Percentiles rank a stretch among this genome's conserved stretches.
Evolutionary conservation across 1,140 invertebrate genomes (phyloP).

Genomic region (Formica exsecta): DNA sequence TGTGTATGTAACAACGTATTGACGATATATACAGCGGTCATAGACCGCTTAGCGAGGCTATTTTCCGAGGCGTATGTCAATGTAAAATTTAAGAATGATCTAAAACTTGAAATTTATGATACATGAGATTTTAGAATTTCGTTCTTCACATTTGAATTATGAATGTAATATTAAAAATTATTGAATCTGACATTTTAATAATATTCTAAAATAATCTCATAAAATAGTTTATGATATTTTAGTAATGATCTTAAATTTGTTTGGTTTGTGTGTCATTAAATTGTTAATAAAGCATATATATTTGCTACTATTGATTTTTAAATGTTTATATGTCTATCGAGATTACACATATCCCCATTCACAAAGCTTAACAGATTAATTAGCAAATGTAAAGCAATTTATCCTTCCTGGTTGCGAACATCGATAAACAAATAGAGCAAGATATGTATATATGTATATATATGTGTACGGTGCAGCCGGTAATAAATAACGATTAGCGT

Average conservation of each 20-base stretch:
- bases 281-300: background rate
- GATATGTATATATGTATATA: background rate
- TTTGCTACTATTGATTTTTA: background rate
- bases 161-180: background rate
- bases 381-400: conserved; percentile 3
- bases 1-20: conserved; percentile 15
- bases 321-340: background rate
- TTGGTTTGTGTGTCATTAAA: background rate
- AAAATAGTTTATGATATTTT: no score
- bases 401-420: conserved; percentile 30
- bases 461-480: background rate
- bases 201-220: background rate
- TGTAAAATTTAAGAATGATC: background rate
- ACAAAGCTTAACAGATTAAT: conserved; percentile 13
- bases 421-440: conserved; percentile 57
- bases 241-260: background rate
- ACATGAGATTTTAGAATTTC: background rate
- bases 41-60: background rate
- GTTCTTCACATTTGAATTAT: background rate
- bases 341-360: background rate
- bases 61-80: background rate
- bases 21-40: conserved; percentile 23
- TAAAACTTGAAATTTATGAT: background rate
- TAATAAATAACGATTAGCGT: conserved; percentile 77
- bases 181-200: background rate